Evolutionary conservation across 2,888 invertebrate genomes (phyloP).

Genomic region (Tyria jacobaeae): DNA sequence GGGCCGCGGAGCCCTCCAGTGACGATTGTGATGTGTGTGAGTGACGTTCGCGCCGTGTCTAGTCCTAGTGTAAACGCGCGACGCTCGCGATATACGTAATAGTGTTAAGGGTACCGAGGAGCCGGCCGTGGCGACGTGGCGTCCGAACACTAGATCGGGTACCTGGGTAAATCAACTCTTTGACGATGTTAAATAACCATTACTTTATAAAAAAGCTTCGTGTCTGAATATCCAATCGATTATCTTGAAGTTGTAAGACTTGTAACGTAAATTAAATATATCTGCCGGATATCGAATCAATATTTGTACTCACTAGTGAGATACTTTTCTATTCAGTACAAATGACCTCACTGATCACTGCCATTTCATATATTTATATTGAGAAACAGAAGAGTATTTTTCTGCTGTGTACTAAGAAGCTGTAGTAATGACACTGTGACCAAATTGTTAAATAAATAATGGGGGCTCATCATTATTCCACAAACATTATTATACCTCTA

Average conservation of each 20-base stretch:
- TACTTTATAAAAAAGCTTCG: neutral
- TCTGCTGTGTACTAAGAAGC: constrained; percentile 34
- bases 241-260: constrained; percentile 1
- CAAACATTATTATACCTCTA: constrained; percentile 31
- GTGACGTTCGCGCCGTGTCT: constrained; percentile 67
- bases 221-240: neutral
- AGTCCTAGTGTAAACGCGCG: constrained; percentile 72
- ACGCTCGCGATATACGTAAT: constrained; percentile 82
- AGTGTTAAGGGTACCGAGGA: constrained; percentile 60
- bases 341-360: constrained; percentile 48
- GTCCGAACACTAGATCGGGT: constrained; percentile 25
- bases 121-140: constrained; percentile 39
- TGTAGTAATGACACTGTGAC: constrained; percentile 22
- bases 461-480: constrained; percentile 33
- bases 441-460: constrained; percentile 21
- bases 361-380: constrained; percentile 42
- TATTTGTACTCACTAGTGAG: constrained; percentile 31
- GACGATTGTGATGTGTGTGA: constrained; percentile 42
- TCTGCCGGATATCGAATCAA: neutral
- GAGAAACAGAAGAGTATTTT: constrained; percentile 35
- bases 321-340: constrained; percentile 34
- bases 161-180: constrained; percentile 10
- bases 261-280: neutral
- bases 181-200: neutral
- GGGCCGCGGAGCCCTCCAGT: constrained; percentile 16